Percentiles rank a stretch among this genome's conserved stretches.
phyloP scores from a whole-genome alignment of 2,797 vertebrate genomes.

The Champsocephalus esox region DNA sequence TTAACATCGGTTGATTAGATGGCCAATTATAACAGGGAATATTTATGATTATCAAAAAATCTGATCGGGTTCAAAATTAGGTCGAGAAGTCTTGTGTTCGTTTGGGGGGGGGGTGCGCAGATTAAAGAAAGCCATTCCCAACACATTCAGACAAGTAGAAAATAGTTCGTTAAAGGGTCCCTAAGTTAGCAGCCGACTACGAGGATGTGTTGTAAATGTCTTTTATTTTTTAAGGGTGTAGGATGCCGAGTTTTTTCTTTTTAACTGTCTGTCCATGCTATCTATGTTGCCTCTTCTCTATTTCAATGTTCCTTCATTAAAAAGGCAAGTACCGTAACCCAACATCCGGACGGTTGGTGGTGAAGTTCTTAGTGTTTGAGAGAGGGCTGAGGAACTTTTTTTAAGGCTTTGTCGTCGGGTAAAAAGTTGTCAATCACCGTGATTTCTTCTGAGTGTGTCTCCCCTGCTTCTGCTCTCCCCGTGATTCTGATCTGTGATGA shows the following conservation, averaged over 20 bases:
- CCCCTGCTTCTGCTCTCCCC: conserved; percentile 30
- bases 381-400: conserved; percentile 8
- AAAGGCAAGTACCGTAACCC: conserved; percentile 52
- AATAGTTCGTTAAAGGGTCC: background rate
- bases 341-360: conserved; percentile 29
- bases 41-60: background rate
- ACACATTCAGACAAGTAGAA: conserved; percentile 37
- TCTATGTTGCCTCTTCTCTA: conserved; percentile 58
- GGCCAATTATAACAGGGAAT: background rate
- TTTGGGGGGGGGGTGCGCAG: conserved; percentile 46
- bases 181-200: conserved; percentile 12
- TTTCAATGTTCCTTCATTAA: conserved; percentile 52
- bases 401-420: conserved; percentile 3
- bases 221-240: conserved; percentile 13
- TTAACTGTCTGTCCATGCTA: conserved; percentile 56
- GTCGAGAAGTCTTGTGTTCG: background rate
- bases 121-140: conserved; percentile 41
- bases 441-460: conserved; percentile 4
- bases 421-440: background rate
- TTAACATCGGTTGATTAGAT: background rate
- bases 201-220: conserved; percentile 37
- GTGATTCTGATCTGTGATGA: conserved; percentile 34
- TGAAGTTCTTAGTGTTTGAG: conserved; percentile 16
- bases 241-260: conserved; percentile 30
- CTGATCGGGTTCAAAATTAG: too few relatives aligned